Base-by-base conservation (phyloP, 2,113 vertebrate genomes). In the Nerophis ophidion region DNA sequence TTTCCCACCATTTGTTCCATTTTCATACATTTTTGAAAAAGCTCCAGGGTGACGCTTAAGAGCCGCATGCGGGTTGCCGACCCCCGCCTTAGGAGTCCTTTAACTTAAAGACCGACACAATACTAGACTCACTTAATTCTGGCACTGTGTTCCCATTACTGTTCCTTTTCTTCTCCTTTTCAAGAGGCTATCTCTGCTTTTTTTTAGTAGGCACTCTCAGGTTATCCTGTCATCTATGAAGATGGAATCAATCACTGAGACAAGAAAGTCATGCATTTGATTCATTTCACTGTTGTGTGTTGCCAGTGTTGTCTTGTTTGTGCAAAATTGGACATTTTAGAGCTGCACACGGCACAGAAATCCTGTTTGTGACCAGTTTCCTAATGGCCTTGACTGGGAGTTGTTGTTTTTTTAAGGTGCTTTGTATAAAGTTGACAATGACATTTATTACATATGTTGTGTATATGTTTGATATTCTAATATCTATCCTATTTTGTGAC, bases 381-480 rank as follows among this genome's bases (percentile, higher is more conserved):
- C 77, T 63, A 79, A 93, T 93, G 86, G 83, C 84, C 82, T 88
- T 86, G 71, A 84, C 69, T 42, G 54, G 54, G 38, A 56, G 16
- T 42, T 16, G 7, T 15, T 91, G n/a, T 92, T 93, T 94, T 93
- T 90, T 92, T 92, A 93, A 82, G 88, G 93, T 94, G 93, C 93
- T 95, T 96, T 95, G 93, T 95, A 94, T 83, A 88, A 91, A 91
- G 88, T 76, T 85, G 73, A 93, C 82, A 78, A 83, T 86, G 90
- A 89, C 89, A 88, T 94, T 95, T 87, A 94, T 93, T 97, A 95
- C 94, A 93, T 91, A 93, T 93, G 94, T 95, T 93, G 80, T 84
- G 81, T 84, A 93, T 93, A 93, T 93, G 92, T 93, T 94, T 94
- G 92, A 93, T 95, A 94, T 93, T 93, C 91, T 93, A 92, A 93